Percentiles rank a stretch among this genome's conserved stretches.
phyloP scores from a whole-genome alignment of 2,888 invertebrate species.

The Macrostomum cliftonense region DNA sequence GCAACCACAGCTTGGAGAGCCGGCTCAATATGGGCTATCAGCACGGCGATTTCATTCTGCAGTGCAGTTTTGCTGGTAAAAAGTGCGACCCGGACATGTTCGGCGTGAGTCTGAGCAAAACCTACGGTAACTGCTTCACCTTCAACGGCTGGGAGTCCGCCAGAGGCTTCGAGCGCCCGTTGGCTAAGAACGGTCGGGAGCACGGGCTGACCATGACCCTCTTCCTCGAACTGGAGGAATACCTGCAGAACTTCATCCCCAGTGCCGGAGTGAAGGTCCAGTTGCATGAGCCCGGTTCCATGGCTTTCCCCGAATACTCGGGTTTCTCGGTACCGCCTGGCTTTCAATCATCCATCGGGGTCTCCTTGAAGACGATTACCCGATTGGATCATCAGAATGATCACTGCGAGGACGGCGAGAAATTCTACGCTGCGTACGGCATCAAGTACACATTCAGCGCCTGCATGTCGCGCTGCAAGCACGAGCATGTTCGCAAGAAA shows the following conservation, averaged over 20 bases:
- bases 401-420: conserved; percentile 9
- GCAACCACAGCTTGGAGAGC: background rate
- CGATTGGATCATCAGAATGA: conserved; percentile 5
- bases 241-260: conserved; percentile 17
- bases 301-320: conserved; percentile 16
- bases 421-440: background rate
- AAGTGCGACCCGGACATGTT: conserved; percentile 15
- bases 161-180: background rate
- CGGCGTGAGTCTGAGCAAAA: conserved; percentile 6
- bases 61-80: conserved; percentile 17
- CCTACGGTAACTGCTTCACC: conserved; percentile 15
- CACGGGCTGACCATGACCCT: conserved; percentile 18
- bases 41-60: conserved; percentile 17
- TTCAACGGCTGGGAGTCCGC: conserved; percentile 12
- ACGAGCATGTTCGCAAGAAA: background rate
- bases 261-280: conserved; percentile 17
- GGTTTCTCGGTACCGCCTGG: conserved; percentile 18
- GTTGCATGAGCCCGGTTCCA: conserved; percentile 16
- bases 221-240: conserved; percentile 17
- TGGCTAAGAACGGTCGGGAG: background rate
- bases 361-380: conserved; percentile 10
- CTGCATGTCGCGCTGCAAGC: conserved; percentile 1
- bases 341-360: conserved; percentile 16
- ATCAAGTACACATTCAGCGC: conserved; percentile 8
- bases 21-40: conserved; percentile 13